These are phyloP conservation scores for Parnassius glacialis DNA, from an alignment of 2,888 invertebrate genomes.

Conservation along the genomic window DNA sequence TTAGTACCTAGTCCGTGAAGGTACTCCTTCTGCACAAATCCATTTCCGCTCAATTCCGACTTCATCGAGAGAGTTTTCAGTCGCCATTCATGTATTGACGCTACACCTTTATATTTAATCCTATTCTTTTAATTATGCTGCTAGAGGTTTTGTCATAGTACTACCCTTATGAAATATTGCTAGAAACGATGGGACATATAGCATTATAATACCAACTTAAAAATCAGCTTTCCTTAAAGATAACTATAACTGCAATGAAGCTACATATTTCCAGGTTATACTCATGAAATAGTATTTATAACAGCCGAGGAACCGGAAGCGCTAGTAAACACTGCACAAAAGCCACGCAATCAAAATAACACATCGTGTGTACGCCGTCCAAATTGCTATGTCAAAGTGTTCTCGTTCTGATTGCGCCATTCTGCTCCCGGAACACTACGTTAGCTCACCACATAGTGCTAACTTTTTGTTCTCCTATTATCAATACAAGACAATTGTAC, in stretches of 20 bases:
- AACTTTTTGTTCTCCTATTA: conserved; percentile 61
- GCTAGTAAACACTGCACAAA: conserved; percentile 63
- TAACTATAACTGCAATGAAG: too few relatives aligned
- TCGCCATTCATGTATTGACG: conserved; percentile 25
- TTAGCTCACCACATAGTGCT: conserved; percentile 48
- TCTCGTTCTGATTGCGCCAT: conserved; percentile 75
- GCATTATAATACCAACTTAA: too few relatives aligned
- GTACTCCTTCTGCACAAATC: conserved; percentile 6
- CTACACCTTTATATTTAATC: too few relatives aligned
- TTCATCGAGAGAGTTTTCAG: conserved; percentile 27
- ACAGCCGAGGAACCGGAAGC: conserved; percentile 52
- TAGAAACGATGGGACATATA: too few relatives aligned
- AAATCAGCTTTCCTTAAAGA: too few relatives aligned
- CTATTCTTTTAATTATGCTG: too few relatives aligned
- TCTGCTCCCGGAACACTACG: conserved; percentile 60
- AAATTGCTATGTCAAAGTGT: conserved; percentile 78
- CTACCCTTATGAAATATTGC: too few relatives aligned
- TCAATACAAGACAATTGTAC: conserved; percentile 41
- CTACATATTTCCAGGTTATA: neutral
- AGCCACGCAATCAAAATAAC: conserved; percentile 75
- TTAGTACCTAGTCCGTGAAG: too few relatives aligned
- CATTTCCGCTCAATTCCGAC: conserved; percentile 10
- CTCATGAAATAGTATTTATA: conserved; percentile 58
- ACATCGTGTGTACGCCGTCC: conserved; percentile 66
- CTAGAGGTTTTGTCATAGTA: too few relatives aligned